Evolutionary conservation across 2,888 invertebrate genomes (phyloP).

Genomic region (Patella caerulea): DNA sequence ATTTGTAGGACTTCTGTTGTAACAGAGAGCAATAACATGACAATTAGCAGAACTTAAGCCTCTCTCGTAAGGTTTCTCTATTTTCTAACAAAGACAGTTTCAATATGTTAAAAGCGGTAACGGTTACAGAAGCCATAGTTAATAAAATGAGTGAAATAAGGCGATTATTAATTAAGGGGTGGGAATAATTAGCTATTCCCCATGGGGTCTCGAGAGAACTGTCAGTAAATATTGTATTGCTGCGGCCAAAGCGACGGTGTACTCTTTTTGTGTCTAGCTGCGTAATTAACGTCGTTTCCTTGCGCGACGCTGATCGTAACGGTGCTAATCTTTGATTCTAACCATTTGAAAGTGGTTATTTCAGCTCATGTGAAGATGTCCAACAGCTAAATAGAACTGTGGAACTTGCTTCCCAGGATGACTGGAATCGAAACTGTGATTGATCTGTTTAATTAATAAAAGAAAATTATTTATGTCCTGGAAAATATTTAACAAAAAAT

Average conservation of each 20-base stretch:
- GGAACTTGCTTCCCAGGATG: neutral
- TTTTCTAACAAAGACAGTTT: conserved; percentile 3
- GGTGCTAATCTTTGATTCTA: conserved; percentile 38
- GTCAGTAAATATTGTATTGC: conserved; percentile 5
- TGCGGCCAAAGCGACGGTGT: neutral
- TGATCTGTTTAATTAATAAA: too few species aligned
- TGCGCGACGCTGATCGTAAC: neutral
- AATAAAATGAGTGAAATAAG: conserved; percentile 37
- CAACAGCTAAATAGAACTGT: conserved; percentile 21
- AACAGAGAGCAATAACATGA: conserved; percentile 3
- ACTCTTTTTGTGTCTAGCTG: neutral
- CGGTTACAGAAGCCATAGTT: conserved; percentile 28
- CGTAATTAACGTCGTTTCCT: conserved; percentile 8
- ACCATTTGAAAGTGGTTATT: conserved; percentile 29
- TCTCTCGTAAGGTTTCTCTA: conserved; percentile 3
- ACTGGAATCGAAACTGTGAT: too few species aligned
- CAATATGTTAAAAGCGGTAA: conserved; percentile 10
- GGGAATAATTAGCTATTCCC: conserved; percentile 22
- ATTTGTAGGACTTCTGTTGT: conserved; percentile 5
- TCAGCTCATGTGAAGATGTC: conserved; percentile 25
- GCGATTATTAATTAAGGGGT: conserved; percentile 26
- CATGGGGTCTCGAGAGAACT: conserved; percentile 8
- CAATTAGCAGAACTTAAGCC: neutral
- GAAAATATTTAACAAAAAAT: too few species aligned
- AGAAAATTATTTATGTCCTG: too few species aligned